These are phyloP conservation scores for Onthophagus taurus DNA, from an alignment of 1,140 invertebrate species.

Conservation along the genomic window DNA sequence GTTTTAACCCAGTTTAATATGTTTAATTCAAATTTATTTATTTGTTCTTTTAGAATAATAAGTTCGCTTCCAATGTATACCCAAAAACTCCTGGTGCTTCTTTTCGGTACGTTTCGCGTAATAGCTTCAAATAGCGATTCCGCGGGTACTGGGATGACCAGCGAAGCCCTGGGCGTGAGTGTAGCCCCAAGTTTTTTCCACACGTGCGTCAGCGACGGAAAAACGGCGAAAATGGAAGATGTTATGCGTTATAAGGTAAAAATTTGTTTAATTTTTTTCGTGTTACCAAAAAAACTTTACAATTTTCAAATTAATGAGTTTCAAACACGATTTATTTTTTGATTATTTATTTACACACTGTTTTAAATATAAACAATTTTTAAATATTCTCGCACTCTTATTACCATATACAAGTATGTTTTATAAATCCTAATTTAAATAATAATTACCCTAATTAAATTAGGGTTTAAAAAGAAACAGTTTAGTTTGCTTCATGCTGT, in stretches of 20 bases:
- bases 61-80: constrained; percentile 79
- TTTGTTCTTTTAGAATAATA: constrained; percentile 62
- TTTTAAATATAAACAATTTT: constrained; percentile 10
- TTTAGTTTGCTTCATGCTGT: constrained; percentile 35
- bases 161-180: constrained; percentile 88
- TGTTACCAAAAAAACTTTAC: constrained; percentile 8
- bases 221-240: constrained; percentile 91
- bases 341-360: constrained; percentile 5
- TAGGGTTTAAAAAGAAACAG: too few species aligned
- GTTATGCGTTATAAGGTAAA: constrained; percentile 84
- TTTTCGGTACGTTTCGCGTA: constrained; percentile 95
- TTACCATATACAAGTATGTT: too few species aligned
- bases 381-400: not conserved
- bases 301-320: constrained; percentile 5
- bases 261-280: constrained; percentile 17
- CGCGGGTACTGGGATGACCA: constrained; percentile 87
- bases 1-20: not conserved
- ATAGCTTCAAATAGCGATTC: constrained; percentile 89
- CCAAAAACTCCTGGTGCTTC: constrained; percentile 84
- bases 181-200: constrained; percentile 98
- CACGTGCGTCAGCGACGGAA: constrained; percentile 86
- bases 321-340: not conserved
- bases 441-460: too few species aligned
- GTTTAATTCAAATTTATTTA: constrained; percentile 9
- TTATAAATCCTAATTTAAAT: too few species aligned